These are phyloP conservation scores for Nyctibius bracteatus DNA, from an alignment of 2,113 vertebrate species.

Conservation along the genomic window DNA sequence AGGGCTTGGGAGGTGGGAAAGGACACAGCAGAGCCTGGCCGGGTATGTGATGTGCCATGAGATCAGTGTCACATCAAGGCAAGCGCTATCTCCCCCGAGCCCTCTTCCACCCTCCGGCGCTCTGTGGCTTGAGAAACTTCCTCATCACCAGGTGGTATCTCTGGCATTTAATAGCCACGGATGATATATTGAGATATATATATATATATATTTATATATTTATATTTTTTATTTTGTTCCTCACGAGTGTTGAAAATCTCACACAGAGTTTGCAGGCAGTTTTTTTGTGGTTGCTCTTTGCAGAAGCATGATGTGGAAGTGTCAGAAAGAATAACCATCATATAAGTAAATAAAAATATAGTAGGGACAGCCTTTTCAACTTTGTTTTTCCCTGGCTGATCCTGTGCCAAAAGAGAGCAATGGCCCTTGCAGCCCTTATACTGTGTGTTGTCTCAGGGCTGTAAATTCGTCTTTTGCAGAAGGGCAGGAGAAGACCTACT, in stretches of 20 bases:
- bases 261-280: background rate
- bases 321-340: background rate
- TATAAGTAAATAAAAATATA: background rate
- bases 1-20: background rate
- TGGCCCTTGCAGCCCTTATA: background rate
- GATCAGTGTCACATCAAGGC: background rate
- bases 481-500: background rate
- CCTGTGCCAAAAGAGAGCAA: background rate
- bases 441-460: background rate
- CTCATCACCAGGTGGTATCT: background rate
- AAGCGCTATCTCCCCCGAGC: background rate
- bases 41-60: accelerated
- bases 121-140: background rate
- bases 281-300: background rate
- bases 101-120: background rate
- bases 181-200: background rate
- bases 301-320: background rate
- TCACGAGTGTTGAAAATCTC: background rate
- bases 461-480: background rate
- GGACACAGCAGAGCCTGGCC: background rate
- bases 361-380: background rate
- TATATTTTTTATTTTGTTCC: background rate
- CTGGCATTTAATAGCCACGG: background rate
- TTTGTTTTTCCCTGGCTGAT: background rate
- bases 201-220: background rate